Percentiles rank a stretch among this genome's conserved stretches.
Evolutionary conservation across 2,113 vertebrate species (phyloP).

Genomic region (Mus pahari): DNA sequence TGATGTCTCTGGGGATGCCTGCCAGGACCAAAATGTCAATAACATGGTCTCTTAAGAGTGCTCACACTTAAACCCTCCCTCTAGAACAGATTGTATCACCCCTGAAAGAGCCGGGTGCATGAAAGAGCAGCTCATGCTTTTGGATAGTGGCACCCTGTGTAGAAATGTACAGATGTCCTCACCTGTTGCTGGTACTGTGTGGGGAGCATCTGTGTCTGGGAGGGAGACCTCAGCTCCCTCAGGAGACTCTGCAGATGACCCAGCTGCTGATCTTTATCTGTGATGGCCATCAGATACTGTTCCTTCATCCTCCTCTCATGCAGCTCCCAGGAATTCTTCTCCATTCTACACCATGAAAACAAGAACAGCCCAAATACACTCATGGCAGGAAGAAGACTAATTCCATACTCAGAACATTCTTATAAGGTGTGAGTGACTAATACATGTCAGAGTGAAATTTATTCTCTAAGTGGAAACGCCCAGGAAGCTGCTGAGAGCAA

Average conservation of each 20-base stretch:
- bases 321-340: constrained; percentile 88
- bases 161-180: background rate
- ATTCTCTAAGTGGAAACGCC: background rate
- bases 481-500: background rate
- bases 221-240: constrained; percentile 84
- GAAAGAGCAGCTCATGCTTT: constrained; percentile 11
- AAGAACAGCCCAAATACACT: background rate
- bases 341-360: constrained; percentile 77
- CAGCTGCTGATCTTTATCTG: constrained; percentile 92
- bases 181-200: constrained; percentile 89
- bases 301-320: constrained; percentile 91
- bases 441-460: background rate
- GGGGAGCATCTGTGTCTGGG: constrained; percentile 78
- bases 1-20: constrained; percentile 81
- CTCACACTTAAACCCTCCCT: background rate
- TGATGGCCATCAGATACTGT: constrained; percentile 89
- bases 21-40: constrained; percentile 50
- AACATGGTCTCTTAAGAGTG: constrained; percentile 3
- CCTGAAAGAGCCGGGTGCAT: background rate
- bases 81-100: background rate
- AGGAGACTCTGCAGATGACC: constrained; percentile 86
- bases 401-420: background rate
- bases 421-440: background rate
- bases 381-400: background rate
- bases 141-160: background rate